A percentile compares a stretch with the other conserved stretches of the same genome.
phyloP scores from a whole-genome alignment of 2,888 invertebrate genomes.

The Spodoptera exigua region DNA sequence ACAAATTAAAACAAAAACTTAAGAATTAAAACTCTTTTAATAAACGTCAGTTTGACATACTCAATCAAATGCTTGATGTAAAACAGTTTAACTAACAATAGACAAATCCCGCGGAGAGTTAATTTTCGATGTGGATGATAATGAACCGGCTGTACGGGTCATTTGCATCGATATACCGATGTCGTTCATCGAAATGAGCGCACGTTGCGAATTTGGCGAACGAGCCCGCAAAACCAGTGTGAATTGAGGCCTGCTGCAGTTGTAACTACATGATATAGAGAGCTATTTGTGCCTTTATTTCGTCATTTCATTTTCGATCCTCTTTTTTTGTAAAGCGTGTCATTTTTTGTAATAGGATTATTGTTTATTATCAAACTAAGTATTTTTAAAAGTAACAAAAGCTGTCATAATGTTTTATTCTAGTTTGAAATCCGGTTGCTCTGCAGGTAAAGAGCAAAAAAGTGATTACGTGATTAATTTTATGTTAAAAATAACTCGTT shows the following conservation, averaged over 20 bases:
- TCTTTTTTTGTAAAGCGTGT: conserved; percentile 10
- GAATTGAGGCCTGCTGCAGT: conserved; percentile 33
- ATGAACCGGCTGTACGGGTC: conserved; percentile 73
- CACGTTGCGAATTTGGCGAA: conserved; percentile 70
- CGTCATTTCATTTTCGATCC: conserved; percentile 12
- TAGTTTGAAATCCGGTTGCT: no score
- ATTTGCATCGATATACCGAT: conserved; percentile 77
- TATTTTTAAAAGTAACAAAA: no score
- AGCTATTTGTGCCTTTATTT: conserved; percentile 21
- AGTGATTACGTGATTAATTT: no score
- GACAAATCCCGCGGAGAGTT: conserved; percentile 72
- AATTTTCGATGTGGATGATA: conserved; percentile 80
- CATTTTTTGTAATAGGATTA: background rate
- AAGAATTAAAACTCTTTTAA: conserved; percentile 1
- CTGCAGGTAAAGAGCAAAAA: no score
- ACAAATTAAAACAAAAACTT: background rate
- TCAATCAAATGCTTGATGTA: conserved; percentile 64
- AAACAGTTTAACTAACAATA: conserved; percentile 72
- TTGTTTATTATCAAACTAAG: background rate
- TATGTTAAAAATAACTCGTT: no score
- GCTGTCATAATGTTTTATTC: no score
- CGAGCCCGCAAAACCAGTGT: conserved; percentile 58
- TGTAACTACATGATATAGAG: conserved; percentile 35
- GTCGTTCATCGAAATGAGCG: conserved; percentile 72
- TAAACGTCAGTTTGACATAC: conserved; percentile 32